Evolutionary conservation across 2,797 vertebrate species (phyloP).

Genomic region (Lepus townsendii): DNA sequence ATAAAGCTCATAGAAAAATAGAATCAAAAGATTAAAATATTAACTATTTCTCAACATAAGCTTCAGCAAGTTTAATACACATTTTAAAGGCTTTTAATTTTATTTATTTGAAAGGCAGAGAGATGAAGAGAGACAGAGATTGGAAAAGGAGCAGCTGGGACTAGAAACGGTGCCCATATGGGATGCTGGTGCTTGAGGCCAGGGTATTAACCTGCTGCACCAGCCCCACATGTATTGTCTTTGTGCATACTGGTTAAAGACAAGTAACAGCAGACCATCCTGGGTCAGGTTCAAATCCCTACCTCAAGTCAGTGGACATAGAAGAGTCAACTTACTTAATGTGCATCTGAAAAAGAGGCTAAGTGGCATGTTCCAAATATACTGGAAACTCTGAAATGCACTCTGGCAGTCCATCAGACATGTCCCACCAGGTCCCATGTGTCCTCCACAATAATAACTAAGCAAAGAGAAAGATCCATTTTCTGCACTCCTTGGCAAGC

Average conservation of each 20-base stretch:
- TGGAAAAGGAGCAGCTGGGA: no score
- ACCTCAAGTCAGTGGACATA: neutral
- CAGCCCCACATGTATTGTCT: neutral
- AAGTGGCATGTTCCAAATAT: neutral
- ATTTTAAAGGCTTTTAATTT: no score
- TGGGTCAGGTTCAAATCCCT: neutral
- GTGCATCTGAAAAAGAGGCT: neutral
- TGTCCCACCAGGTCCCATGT: neutral
- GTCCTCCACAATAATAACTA: neutral
- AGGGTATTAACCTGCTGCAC: no score
- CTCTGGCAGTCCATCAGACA: neutral
- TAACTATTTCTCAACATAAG: no score
- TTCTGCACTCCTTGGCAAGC: neutral
- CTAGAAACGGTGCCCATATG: no score
- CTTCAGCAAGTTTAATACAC: no score
- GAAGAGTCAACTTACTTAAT: neutral
- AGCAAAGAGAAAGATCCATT: neutral
- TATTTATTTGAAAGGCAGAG: no score
- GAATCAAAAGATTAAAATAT: no score
- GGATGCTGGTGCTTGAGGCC: no score
- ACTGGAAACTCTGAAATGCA: neutral
- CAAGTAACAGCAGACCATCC: neutral
- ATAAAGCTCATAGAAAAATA: no score
- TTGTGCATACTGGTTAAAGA: neutral
- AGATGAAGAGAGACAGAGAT: no score